Conservation (phyloP, 2,113 vertebrate genomes). For the Hystrix cristata region DNA sequence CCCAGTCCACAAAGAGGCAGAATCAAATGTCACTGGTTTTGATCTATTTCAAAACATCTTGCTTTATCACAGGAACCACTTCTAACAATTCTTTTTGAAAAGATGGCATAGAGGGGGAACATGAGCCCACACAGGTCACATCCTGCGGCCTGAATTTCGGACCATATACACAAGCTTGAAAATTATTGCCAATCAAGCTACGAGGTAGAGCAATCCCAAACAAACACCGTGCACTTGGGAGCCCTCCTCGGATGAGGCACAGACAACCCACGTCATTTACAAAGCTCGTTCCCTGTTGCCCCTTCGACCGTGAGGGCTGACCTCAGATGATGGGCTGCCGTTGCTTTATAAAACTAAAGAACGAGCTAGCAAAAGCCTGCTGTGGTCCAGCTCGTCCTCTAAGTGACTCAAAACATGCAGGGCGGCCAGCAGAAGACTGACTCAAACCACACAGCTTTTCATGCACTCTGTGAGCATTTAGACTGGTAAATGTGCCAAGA, state of each 20-base stretch:
- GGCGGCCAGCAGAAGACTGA: not conserved
- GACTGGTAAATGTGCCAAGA: not conserved
- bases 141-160: not conserved
- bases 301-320: not conserved
- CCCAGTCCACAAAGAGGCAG: slow-evolving; percentile 70
- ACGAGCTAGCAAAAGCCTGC: not conserved
- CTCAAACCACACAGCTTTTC: not conserved
- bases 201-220: not conserved
- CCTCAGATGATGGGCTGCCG: not conserved
- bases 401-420: not conserved
- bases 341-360: not conserved
- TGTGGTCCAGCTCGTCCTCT: not conserved
- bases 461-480: not conserved
- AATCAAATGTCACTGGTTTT: slow-evolving; percentile 73
- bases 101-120: not conserved
- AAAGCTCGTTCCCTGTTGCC: not conserved
- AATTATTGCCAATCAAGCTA: not conserved
- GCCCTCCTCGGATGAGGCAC: not conserved
- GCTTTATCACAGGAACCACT: slow-evolving; percentile 62
- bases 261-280: not conserved
- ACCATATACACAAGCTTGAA: not conserved
- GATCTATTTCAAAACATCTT: slow-evolving; percentile 76
- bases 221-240: not conserved
- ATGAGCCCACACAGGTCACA: not conserved
- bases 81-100: slow-evolving; percentile 71